Percentiles rank a stretch among this genome's conserved stretches.
Conservation (phyloP, 2,113 vertebrate genomes). For the Corynorhinus townsendii region DNA sequence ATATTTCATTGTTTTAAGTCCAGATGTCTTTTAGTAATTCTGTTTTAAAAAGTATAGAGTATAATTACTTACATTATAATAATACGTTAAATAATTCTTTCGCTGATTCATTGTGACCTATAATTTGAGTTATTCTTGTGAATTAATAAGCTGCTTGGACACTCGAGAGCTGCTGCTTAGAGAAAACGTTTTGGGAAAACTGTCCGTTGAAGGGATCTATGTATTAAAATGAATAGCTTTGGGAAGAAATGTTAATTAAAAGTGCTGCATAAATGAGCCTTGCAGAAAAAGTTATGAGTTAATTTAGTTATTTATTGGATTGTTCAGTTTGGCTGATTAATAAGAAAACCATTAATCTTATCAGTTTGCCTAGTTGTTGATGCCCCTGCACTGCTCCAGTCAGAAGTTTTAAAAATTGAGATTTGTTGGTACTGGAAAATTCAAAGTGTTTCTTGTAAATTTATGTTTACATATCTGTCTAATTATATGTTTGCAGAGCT, state of each 20-base stretch:
- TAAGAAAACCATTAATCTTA: background rate
- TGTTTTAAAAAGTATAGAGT: constrained; percentile 12
- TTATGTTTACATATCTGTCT: background rate
- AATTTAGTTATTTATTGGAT: background rate
- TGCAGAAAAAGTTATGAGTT: background rate
- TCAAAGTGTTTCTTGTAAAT: background rate
- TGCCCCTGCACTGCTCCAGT: background rate
- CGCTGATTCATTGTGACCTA: background rate
- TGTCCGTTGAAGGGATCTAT: background rate
- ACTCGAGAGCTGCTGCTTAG: background rate
- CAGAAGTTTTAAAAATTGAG: background rate
- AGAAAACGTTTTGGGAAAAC: constrained; percentile 18
- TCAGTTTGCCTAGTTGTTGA: background rate
- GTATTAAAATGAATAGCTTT: constrained; percentile 39
- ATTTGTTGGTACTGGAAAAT: background rate
- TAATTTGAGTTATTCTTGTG: background rate
- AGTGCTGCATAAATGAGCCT: background rate
- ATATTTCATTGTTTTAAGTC: background rate
- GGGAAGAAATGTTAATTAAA: constrained; percentile 50
- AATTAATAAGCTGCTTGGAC: background rate
- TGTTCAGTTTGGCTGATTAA: background rate
- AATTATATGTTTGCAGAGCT: background rate
- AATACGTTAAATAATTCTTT: constrained; percentile 27
- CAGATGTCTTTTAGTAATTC: constrained; percentile 2
- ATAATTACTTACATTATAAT: constrained; percentile 4